Base-by-base conservation (phyloP, 2,113 vertebrate genomes). In the Gallinago paraguaiae region DNA sequence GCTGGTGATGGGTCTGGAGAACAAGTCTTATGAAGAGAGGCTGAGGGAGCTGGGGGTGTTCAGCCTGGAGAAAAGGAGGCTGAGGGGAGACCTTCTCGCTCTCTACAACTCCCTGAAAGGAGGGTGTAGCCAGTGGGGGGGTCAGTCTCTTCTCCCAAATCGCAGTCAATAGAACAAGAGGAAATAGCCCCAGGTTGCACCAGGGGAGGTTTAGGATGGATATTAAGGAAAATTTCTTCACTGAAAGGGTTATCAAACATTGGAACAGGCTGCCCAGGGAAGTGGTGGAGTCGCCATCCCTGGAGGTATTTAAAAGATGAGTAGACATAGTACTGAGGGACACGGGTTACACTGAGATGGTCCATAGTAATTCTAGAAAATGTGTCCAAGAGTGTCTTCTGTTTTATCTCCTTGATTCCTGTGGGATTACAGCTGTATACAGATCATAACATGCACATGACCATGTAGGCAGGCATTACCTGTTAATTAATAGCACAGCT, bases 361-460 rank as follows among this genome's bases (percentile, higher is more conserved):
- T 45, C 18, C 6, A 0, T 11, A 22, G 25, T 65, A 25, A 20
- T 33, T 68, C 16, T 43, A 46, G 39, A 43, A 71, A 48, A 37
- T 1, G 19, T 80, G 6, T 13, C 71, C 35, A 28, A 27, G 35
- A 22, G 7, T 53, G 18, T 77, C 69, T 74, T 45, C 37, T 48
- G 2, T 57, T 83, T 65, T 53, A 4, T 39, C 22, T 61, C 56
- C 20, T 72, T 2, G 1, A 0, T 65, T 67, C 17, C 28, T 31
- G 37, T 69, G 45, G 37, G 50, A 13, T 74, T 88, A 9, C 41
- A 39, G 2, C 14, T 4, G 6, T 31, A 9, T 11, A 45, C 7
- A 13, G 31, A 25, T 19, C 7, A 6, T 20, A 19, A 27, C 3
- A 4, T 39, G 35, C 10, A 3, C 1, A 0, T 31, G 50, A 31